Evolutionary conservation across 2,113 vertebrate species (phyloP), one percentile per base, ranked within the genome.

Genomic region (Nycticryphes semicollaris): DNA sequence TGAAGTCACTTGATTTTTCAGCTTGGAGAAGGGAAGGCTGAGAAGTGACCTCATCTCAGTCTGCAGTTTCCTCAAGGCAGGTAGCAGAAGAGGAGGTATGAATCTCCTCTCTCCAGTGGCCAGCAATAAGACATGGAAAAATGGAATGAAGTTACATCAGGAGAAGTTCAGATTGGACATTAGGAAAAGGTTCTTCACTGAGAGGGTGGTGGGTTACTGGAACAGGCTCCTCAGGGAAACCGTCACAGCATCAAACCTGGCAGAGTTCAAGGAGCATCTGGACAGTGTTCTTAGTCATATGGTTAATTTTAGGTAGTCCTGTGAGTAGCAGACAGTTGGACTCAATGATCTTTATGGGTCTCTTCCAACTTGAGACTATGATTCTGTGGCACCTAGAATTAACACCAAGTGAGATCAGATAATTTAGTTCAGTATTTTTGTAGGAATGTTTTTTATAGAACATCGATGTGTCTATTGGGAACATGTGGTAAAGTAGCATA

Each of bases 51-150:
- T 20, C 13, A 30, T 60, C 0, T 1, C 45, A 51, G 9, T 6
- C 31, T 88, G 37, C 59, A 57, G 4, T 12, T 56, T 48, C 31
- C 16, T 28, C 22, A 56, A 6, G 6, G 19, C 1, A 8, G 30
- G 7, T 20, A 27, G 35, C 0, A 0, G 15, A 73, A 5, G 9
- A 1, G 8, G 10, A 76, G 18, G 4, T 18, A 13, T 4, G 33
- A 18, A 59, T 31, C 33, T 57, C 17, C 22, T 60, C 22, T 45
- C 9, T 75, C 25, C 64, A 31, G 13, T 27, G 13, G 24, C 6
- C 47, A 50, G n/a, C 1, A 3, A n/a, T 1, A 74, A 13, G 12
- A 51, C 27, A 47, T 0, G 1, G 59, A 6, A 13, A 66, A 53
- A 53, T 13, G 2, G 5, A 21, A 54, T n/a, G n/a, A 50, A 67